A percentile compares a stretch with the other conserved stretches of the same genome.
Evolutionary conservation across 2,888 invertebrate genomes (phyloP).

Genomic region (Meandrusa payeni): DNA sequence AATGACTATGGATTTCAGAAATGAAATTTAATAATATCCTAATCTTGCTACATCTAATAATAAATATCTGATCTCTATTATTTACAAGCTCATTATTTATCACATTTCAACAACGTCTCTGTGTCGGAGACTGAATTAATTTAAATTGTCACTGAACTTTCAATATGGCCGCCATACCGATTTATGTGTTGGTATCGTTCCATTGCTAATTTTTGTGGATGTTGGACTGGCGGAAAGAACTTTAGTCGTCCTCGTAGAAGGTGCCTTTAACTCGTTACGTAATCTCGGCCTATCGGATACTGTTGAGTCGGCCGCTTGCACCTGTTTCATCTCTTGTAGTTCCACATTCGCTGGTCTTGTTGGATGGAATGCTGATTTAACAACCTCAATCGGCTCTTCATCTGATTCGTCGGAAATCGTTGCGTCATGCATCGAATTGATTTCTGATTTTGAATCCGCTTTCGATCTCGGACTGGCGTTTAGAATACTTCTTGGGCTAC

Average conservation of each 20-base stretch:
- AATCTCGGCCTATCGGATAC: slow-evolving; percentile 71
- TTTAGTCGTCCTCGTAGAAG: slow-evolving; percentile 75
- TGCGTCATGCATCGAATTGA: slow-evolving; percentile 83
- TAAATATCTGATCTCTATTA: slow-evolving; percentile 48
- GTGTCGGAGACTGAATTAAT: slow-evolving; percentile 39
- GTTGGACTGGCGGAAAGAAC: slow-evolving; percentile 70
- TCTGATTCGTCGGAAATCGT: slow-evolving; percentile 84
- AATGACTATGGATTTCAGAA: slow-evolving; percentile 41
- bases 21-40: slow-evolving; percentile 42
- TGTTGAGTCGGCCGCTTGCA: slow-evolving; percentile 82
- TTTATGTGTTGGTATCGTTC: slow-evolving; percentile 81
- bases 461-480: slow-evolving; percentile 72
- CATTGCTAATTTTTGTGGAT: slow-evolving; percentile 81
- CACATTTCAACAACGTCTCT: slow-evolving; percentile 67
- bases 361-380: slow-evolving; percentile 87
- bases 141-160: slow-evolving; percentile 40
- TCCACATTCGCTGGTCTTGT: slow-evolving; percentile 82
- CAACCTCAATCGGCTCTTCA: slow-evolving; percentile 88
- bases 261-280: slow-evolving; percentile 82
- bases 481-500: slow-evolving; percentile 70
- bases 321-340: slow-evolving; percentile 75
- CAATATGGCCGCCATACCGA: slow-evolving; percentile 89
- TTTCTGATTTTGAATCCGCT: slow-evolving; percentile 81
- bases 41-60: slow-evolving; percentile 45
- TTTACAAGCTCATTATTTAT: slow-evolving; percentile 79